Evolutionary conservation across 2,113 vertebrate genomes (phyloP), one percentile per base, ranked within the genome.

Genomic region (Diadophis punctatus): DNA sequence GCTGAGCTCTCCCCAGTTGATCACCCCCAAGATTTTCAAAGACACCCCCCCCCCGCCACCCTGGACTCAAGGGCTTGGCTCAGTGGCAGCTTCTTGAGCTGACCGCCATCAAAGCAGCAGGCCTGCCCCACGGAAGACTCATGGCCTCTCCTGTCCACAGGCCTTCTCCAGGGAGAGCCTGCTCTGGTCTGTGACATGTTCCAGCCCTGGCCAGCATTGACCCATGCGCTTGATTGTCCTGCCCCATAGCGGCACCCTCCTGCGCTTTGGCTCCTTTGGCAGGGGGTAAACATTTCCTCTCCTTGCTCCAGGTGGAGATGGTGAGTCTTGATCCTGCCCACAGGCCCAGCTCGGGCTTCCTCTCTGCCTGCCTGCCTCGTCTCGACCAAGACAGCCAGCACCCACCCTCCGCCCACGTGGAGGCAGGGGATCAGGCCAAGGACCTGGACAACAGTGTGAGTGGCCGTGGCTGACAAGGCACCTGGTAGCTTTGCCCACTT

Each of bases 321-420:
- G 97, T 99, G 94, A 99, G 98, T 96, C 97, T 99, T 85, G 94
- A 99, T 89, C 99, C 98, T 0, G 96, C 98, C 20, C 96, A 90
- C 51, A 96, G 87, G 68, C 93, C 97, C 91, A 97, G 27, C 0
- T 48, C 90, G 58, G 97, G 95, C 90, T 97, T 94, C 94, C 95
- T 14, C 0, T 98, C 97, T 8, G 25, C 88, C 0, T 49, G 97
- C 88, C 91, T 97, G 2, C 86, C 96, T 30, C 3, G 3, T 12
- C 0, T 30, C 4, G n/a, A 0, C 34, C 23, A 52, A 1, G 95
- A 94, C 3, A 89, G 16, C 0, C 3, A 25, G 2, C 8, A 39
- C 0, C 43, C 60, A 0, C 4, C 8, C 11, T 10, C 93, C 9
- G 4, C 0, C 92, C 92, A 88, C 23, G 0, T 22, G 58, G 60